Percentiles rank a stretch among this genome's conserved stretches.
Evolutionary conservation across 1,140 invertebrate genomes (phyloP).

Genomic region (Lethocerus indicus): DNA sequence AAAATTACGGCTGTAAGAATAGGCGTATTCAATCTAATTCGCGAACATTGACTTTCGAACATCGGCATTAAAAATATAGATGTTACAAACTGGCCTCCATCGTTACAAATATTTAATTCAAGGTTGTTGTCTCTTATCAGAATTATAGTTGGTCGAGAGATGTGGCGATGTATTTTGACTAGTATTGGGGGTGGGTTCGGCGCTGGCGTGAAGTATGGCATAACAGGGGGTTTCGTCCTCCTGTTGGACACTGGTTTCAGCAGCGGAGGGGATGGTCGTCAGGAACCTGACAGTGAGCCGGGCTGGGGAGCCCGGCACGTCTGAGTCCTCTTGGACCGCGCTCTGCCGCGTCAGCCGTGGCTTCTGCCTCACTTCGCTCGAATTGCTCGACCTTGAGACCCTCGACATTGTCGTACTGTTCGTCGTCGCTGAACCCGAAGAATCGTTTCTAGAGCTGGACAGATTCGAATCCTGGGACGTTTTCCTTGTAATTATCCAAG

Average conservation of each 20-base stretch:
- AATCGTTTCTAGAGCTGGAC: slow-evolving; percentile 69
- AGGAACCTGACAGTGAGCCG: slow-evolving; percentile 46
- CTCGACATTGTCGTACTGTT: slow-evolving; percentile 68
- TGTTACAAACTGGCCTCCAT: too few species aligned
- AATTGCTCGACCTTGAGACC: slow-evolving; percentile 26
- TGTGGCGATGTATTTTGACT: slow-evolving; percentile 13
- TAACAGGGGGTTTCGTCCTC: slow-evolving; percentile 35
- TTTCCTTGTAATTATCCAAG: slow-evolving; percentile 74
- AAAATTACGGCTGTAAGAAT: too few species aligned
- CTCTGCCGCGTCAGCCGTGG: slow-evolving; percentile 57
- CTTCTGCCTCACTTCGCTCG: slow-evolving; percentile 26
- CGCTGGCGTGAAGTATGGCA: slow-evolving; percentile 16
- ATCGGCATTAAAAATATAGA: too few species aligned
- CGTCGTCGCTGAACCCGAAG: slow-evolving; percentile 66
- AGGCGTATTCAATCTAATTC: too few species aligned
- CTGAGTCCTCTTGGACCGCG: slow-evolving; percentile 28
- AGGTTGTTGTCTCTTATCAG: too few species aligned
- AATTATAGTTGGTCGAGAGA: neutral
- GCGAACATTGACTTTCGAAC: too few species aligned
- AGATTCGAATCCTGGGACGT: slow-evolving; percentile 80
- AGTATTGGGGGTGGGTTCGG: slow-evolving; percentile 16
- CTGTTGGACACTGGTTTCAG: slow-evolving; percentile 54
- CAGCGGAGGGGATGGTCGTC: slow-evolving; percentile 64
- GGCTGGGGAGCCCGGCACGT: slow-evolving; percentile 20
- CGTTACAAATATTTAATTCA: too few species aligned